Evolutionary conservation across 2,113 vertebrate species (phyloP).

Genomic region (Pteropus alecto): DNA sequence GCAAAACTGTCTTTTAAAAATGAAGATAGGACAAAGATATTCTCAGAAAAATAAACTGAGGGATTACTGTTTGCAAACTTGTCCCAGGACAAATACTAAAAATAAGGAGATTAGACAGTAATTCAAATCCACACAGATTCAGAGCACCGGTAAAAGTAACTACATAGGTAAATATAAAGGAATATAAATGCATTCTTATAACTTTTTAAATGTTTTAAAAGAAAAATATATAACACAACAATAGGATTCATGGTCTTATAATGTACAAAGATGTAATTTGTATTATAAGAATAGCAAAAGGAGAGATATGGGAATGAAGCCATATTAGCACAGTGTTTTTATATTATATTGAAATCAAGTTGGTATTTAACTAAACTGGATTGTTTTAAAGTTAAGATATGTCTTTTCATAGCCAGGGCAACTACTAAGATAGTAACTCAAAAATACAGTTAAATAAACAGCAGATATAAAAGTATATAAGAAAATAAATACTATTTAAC

Average conservation of each 20-base stretch:
- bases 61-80: neutral
- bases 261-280: neutral
- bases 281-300: neutral
- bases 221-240: neutral
- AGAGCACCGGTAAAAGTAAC: neutral
- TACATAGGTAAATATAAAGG: neutral
- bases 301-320: neutral
- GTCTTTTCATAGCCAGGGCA: neutral
- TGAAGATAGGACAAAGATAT: neutral
- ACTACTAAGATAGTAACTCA: neutral
- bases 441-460: neutral
- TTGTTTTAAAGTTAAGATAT: neutral
- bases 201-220: neutral
- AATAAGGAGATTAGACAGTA: neutral
- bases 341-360: neutral
- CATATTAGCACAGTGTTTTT: neutral
- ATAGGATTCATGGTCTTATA: neutral
- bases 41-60: neutral
- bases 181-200: neutral
- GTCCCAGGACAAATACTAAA: neutral
- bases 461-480: neutral
- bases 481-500: neutral
- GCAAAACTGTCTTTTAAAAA: neutral
- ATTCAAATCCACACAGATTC: neutral
- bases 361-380: neutral